Base-by-base conservation (phyloP, 1,140 invertebrate genomes). In the Pseudomyrmex flavicornis region DNA sequence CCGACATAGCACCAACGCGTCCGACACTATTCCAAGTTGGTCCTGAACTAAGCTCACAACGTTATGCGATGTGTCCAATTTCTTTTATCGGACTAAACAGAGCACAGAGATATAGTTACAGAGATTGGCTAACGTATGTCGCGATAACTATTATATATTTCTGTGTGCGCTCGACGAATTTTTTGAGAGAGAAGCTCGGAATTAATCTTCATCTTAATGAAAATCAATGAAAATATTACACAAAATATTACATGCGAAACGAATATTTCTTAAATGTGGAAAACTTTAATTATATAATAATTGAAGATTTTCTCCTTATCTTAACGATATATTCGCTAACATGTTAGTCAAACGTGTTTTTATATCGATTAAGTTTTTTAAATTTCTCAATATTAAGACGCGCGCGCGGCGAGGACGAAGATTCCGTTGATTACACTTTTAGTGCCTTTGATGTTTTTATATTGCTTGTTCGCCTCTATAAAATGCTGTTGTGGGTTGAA, bases 21-120 rank as follows among this genome's bases (percentile, higher is more conserved):
- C 22, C 65, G 44, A 80, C 66, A 50, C 72, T 80, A 13, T 79
- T 69, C 17, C 17, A 15, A 58, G 52, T 46, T n/a, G 5, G 20
- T 17, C 35, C 12, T 26, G 44, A 59, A 20, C 22, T 35, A 13
- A 13, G 54, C 13, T 48, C n/a, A 46, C 56, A 22, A 22, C 44
- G 8, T 68, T 69, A 46, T 7, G 10, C 65, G 35, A 35, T 35
- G 5, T 44, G 10, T 72, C 56, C 26, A 44, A 59, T 79, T 79
- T 59, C 17, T 66, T 17, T 58, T 12, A 46, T 58, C 35, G 15
- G 12, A 69, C 69, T 69, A 79, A 58, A 15, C 46, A 12, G 10
- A 58, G 46, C 15, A 48, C 13, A n/a, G 20, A 70, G 69, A 70
- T 46, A 12, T 1, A 2, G 46, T 66, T 52, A 68, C 26, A 10